phyloP scores from a whole-genome alignment of 2,888 invertebrate species.

The Ennomos quercinarius region DNA sequence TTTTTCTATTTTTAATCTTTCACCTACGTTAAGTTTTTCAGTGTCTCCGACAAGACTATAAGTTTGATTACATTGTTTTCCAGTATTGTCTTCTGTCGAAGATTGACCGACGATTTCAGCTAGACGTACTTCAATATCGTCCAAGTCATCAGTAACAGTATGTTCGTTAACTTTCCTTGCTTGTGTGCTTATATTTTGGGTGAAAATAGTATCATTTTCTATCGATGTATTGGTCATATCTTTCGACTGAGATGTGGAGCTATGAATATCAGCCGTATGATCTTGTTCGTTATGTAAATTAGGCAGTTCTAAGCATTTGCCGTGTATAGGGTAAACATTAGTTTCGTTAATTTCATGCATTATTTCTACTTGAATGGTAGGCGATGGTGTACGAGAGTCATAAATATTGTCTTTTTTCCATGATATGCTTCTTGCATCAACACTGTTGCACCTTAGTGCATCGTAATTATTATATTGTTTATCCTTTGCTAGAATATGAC shows the following conservation, averaged over 20 bases:
- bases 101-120: constrained; percentile 12
- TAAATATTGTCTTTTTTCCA: background rate
- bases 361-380: background rate
- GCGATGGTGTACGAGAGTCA: background rate
- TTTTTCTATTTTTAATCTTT: background rate
- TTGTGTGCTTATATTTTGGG: background rate
- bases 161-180: background rate
- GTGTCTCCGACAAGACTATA: background rate
- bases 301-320: background rate
- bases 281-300: background rate
- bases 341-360: background rate
- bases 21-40: background rate
- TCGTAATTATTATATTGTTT: too few relatives aligned
- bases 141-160: constrained; percentile 1
- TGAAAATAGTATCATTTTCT: background rate
- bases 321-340: background rate
- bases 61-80: background rate
- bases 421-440: background rate
- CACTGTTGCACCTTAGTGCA: too few relatives aligned
- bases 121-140: constrained; percentile 10
- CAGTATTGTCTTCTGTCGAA: background rate
- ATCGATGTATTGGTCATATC: background rate
- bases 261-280: background rate
- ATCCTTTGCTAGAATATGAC: too few relatives aligned
- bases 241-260: background rate